Percentiles rank a stretch among this genome's conserved stretches.
These are phyloP conservation scores for Poecilia latipinna DNA, from an alignment of 2,113 vertebrate genomes.

Conservation along the genomic window DNA sequence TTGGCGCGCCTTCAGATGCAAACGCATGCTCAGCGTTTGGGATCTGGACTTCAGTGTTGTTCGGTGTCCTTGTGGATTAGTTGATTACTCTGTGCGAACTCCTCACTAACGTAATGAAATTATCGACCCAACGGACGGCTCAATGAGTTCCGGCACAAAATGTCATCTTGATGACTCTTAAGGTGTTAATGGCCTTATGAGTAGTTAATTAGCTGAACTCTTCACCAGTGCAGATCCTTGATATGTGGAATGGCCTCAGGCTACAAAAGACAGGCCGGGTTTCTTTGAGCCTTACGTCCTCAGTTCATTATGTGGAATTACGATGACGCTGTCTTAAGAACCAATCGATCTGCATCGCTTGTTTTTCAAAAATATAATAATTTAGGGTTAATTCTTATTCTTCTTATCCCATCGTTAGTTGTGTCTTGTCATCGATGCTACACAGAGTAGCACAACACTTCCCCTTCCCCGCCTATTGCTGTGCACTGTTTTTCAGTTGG, in stretches of 20 bases:
- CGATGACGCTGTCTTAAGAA: too few relatives aligned
- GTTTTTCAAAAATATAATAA: too few relatives aligned
- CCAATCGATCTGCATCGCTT: too few relatives aligned
- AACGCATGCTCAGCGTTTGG: neutral
- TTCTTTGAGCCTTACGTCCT: neutral
- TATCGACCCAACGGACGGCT: neutral
- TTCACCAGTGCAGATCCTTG: neutral
- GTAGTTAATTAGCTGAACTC: neutral
- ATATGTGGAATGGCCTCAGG: neutral
- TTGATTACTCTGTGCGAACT: neutral
- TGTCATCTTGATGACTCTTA: conserved; percentile 5
- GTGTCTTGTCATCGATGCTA: neutral
- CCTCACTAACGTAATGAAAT: neutral
- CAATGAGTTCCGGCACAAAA: neutral
- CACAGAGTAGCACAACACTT: neutral
- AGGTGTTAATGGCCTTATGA: neutral
- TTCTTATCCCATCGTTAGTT: neutral
- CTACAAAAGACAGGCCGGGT: neutral
- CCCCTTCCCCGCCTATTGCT: neutral
- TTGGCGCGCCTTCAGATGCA: neutral
- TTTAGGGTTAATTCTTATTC: too few relatives aligned
- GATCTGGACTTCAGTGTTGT: neutral
- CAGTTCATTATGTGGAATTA: too few relatives aligned
- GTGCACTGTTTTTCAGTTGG: neutral
- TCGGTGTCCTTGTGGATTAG: neutral